These are phyloP conservation scores for Mohoua ochrocephala DNA, from an alignment of 2,113 vertebrate genomes.

Conservation along the genomic window DNA sequence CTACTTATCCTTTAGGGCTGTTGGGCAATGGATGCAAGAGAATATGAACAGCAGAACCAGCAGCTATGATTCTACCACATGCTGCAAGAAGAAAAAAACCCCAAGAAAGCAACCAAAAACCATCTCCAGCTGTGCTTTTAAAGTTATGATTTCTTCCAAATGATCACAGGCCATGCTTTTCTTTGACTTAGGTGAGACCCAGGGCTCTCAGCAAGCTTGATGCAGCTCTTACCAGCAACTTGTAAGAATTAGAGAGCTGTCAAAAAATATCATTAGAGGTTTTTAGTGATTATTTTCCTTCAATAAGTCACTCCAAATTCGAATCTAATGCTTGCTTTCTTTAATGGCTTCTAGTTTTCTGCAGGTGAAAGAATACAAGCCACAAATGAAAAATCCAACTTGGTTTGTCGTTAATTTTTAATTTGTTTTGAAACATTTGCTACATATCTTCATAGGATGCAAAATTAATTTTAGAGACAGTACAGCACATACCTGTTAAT, in stretches of 20 bases:
- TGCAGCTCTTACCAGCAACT: neutral
- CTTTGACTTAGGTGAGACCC: neutral
- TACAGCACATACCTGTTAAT: neutral
- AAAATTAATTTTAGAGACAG: neutral
- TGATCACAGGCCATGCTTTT: neutral
- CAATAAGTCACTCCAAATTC: conserved; percentile 32
- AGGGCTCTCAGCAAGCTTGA: neutral
- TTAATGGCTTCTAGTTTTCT: neutral
- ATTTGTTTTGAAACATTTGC: conserved; percentile 36
- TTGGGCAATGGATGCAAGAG: neutral
- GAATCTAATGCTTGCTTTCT: conserved; percentile 16
- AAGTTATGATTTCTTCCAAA: conserved; percentile 15
- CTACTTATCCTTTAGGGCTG: neutral
- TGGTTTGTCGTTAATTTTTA: conserved; percentile 48
- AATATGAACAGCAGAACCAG: neutral
- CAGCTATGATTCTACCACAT: neutral
- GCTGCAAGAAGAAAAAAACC: neutral
- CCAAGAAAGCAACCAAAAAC: neutral
- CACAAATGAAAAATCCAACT: conserved; percentile 1
- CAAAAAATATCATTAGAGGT: neutral
- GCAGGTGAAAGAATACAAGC: conserved; percentile 10
- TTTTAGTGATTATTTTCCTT: neutral
- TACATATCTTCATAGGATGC: neutral
- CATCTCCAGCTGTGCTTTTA: neutral
- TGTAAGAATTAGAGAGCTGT: conserved; percentile 31